These are phyloP conservation scores for Panopea generosa DNA, from an alignment of 2,888 invertebrate species.

Conservation along the genomic window DNA sequence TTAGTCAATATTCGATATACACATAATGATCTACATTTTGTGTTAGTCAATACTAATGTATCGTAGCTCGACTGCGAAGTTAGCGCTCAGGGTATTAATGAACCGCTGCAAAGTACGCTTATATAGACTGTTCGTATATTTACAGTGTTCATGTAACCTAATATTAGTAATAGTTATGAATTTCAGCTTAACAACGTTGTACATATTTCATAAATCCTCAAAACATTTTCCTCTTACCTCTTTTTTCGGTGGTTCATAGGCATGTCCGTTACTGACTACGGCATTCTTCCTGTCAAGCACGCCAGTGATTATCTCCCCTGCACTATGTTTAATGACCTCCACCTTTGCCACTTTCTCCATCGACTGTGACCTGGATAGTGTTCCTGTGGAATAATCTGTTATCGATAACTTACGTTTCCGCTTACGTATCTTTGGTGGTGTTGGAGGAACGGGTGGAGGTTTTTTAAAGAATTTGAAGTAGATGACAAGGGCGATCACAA, in stretches of 20 bases:
- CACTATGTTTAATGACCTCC: conserved; percentile 21
- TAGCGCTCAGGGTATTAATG: too few relatives aligned
- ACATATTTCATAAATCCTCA: too few relatives aligned
- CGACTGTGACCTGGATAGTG: conserved; percentile 18
- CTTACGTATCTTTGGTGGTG: conserved; percentile 34
- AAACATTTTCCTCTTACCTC: conserved; percentile 28
- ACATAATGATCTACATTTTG: too few relatives aligned
- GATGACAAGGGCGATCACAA: conserved; percentile 21
- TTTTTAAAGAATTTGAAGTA: conserved; percentile 34
- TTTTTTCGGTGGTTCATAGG: conserved; percentile 41
- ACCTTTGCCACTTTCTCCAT: neutral
- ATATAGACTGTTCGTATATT: too few relatives aligned
- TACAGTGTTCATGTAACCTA: too few relatives aligned
- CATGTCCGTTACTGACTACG: conserved; percentile 12
- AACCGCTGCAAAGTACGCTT: too few relatives aligned
- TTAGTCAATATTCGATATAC: too few relatives aligned
- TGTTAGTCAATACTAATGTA: too few relatives aligned
- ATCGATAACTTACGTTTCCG: conserved; percentile 40
- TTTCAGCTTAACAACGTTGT: too few relatives aligned
- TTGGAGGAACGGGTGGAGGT: conserved; percentile 21
- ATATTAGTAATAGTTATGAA: too few relatives aligned
- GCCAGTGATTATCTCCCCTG: conserved; percentile 44
- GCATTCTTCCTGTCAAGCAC: conserved; percentile 12
- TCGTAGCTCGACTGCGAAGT: too few relatives aligned
- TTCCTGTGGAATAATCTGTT: conserved; percentile 49